These are phyloP conservation scores for Tor tambroides DNA, from an alignment of 2,113 vertebrate genomes.

Conservation along the genomic window DNA sequence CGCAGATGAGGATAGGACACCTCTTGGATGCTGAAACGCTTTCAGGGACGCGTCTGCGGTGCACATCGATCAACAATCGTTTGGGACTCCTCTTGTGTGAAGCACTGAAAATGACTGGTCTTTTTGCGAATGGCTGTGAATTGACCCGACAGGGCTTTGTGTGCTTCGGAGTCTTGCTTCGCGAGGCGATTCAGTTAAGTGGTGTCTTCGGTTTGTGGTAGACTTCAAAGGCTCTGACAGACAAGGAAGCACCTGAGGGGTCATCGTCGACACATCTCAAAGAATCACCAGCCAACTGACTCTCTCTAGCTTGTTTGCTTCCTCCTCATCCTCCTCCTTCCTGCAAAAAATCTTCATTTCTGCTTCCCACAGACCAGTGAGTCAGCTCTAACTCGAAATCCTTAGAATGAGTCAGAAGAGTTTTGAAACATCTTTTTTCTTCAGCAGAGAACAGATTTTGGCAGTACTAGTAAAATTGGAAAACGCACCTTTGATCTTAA, in stretches of 20 bases:
- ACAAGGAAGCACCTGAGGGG: conserved; percentile 40
- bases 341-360: conserved; percentile 5
- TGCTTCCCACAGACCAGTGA: conserved; percentile 32
- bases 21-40: not conserved
- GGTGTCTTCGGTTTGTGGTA: conserved; percentile 24
- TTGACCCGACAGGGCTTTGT: conserved; percentile 3
- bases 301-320: not conserved
- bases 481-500: not conserved
- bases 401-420: conserved; percentile 31
- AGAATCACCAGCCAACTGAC: conserved; percentile 22
- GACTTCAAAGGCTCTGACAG: conserved; percentile 40
- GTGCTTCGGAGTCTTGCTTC: not conserved
- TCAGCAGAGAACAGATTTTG: not conserved
- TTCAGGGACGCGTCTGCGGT: not conserved
- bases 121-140: conserved; percentile 1
- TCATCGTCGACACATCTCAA: conserved; percentile 28
- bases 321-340: conserved; percentile 3
- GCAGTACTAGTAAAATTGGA: not conserved
- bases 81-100: not conserved
- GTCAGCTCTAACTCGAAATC: conserved; percentile 32
- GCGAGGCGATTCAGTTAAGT: not conserved
- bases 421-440: conserved; percentile 23
- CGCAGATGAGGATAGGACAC: conserved; percentile 6
- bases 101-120: not conserved
- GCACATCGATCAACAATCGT: conserved; percentile 3